Percentiles rank a stretch among this genome's conserved stretches.
phyloP scores from a whole-genome alignment of 1,140 invertebrate species.

The Zeugodacus cucurbitae region DNA sequence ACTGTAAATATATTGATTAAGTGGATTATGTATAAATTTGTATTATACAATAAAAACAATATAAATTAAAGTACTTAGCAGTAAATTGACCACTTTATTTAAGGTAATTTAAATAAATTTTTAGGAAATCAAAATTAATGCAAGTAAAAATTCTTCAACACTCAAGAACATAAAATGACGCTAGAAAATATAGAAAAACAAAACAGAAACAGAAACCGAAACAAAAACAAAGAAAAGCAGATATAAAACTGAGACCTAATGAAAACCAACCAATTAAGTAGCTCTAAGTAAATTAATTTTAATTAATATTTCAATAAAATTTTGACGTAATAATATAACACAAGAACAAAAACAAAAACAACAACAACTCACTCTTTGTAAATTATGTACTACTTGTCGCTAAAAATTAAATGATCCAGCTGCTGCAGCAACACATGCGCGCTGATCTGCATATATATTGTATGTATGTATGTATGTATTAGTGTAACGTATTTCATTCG shows the following conservation, averaged over 20 bases:
- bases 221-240: background rate
- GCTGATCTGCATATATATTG: background rate
- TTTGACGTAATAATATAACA: background rate
- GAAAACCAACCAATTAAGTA: background rate
- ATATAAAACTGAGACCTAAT: conserved; percentile 16
- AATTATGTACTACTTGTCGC: background rate
- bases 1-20: background rate
- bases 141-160: conserved; percentile 5
- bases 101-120: background rate
- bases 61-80: background rate
- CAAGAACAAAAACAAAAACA: no score
- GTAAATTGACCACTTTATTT: background rate
- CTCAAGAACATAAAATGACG: background rate
- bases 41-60: background rate
- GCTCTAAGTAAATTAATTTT: conserved; percentile 31
- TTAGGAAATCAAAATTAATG: conserved; percentile 2
- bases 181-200: background rate
- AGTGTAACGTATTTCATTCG: background rate
- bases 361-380: background rate
- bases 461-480: background rate
- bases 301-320: background rate
- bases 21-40: background rate
- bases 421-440: background rate
- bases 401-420: background rate
- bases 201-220: no score